Evolutionary conservation across 2,888 invertebrate species (phyloP).

Genomic region (Rhorus exstirpatorius): DNA sequence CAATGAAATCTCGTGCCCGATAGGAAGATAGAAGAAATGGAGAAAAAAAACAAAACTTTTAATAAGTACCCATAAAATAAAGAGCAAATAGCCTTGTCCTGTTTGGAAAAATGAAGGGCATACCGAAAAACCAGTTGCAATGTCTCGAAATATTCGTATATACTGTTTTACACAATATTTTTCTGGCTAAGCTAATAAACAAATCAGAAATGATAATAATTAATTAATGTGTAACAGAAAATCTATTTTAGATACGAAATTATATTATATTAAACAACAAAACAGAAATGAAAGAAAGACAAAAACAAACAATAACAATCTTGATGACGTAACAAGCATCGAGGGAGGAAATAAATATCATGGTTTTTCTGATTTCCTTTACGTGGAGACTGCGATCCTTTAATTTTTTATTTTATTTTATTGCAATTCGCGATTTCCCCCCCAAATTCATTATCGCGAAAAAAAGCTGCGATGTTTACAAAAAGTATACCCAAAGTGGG

Average conservation of each 20-base stretch:
- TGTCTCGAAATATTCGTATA: constrained; percentile 56
- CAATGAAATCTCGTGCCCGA: constrained; percentile 61
- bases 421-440: constrained; percentile 22
- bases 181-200: constrained; percentile 60
- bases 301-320: constrained; percentile 30
- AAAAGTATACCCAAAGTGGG: background rate
- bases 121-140: constrained; percentile 47
- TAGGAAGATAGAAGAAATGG: constrained; percentile 2
- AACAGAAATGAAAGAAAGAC: constrained; percentile 15
- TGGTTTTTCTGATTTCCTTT: constrained; percentile 59
- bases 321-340: constrained; percentile 18
- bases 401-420: constrained; percentile 20
- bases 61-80: constrained; percentile 25
- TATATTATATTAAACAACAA: constrained; percentile 60
- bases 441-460: too few relatives aligned
- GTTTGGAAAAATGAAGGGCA: constrained; percentile 18
- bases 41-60: constrained; percentile 16
- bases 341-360: constrained; percentile 27
- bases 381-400: constrained; percentile 63
- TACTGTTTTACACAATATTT: constrained; percentile 47
- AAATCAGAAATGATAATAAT: constrained; percentile 57
- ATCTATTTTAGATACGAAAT: constrained; percentile 70
- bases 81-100: constrained; percentile 28
- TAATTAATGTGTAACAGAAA: constrained; percentile 66
- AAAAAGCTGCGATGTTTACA: too few relatives aligned